Base-by-base conservation (phyloP, 2,888 invertebrate genomes). In the Petrolisthes cinctipes region DNA sequence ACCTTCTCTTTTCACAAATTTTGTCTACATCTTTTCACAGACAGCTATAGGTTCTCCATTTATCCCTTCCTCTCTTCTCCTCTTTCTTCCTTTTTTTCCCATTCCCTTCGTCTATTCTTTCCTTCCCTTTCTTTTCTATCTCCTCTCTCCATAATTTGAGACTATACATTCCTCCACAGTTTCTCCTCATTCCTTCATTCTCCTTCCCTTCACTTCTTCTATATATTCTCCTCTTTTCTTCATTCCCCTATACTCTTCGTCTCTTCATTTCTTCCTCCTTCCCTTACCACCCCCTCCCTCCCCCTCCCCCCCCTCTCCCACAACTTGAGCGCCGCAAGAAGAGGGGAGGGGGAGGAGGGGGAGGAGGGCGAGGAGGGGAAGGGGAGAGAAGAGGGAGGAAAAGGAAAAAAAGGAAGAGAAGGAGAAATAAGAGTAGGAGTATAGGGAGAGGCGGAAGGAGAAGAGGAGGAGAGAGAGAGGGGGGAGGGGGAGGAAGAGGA, bases 401-500 rank as follows among this genome's bases (percentile, higher is more conserved):
- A 66, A 83, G 83, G 68, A 53, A 75, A 68, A 83, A 54, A 56
- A 57, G 53, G 83, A 76, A 71, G 73, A 73, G 73, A 73, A 83
- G 83, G 73, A 73, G 73, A 37, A 37, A 37, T 0, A 37, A 37
- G 37, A 37, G 37, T 37, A 37, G 0, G 37, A 37, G 37, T 71
- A 83, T 71, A 83, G 83, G 73, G 83, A 83, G 83, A 83, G 83
- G 73, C 73, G 73, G 83, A 83, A 73, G 73, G 83, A 83, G 73
- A 83, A 73, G 73, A 73, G 73, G 83, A 83, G 83, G 57, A 71
- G 80, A 80, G 80, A 80, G 80, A 54, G 80, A 57, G 80, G 23
- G 80, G 57, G 57, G 57, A 57, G 56, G 57, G 57, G 57, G 23
- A 23, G 23, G 23, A 57, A 80, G 23, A 57, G 57, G 57, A 14